Base-by-base conservation (phyloP, 1,140 invertebrate genomes). In the Atopsyche davidsoni region DNA sequence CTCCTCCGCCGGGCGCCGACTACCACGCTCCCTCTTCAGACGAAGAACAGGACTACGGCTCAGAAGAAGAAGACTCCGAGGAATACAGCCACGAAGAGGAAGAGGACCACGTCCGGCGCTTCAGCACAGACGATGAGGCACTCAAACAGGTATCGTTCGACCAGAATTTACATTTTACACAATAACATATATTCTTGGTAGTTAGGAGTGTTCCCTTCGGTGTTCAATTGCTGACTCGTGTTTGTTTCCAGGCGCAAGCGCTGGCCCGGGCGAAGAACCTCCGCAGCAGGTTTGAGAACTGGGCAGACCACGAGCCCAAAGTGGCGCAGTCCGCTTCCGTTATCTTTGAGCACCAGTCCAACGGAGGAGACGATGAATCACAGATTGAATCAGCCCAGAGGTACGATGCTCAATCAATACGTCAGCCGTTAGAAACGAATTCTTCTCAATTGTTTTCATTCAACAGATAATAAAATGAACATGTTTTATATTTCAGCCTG, bases 241-340 rank as follows among this genome's bases (percentile, higher is more conserved):
- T 31, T 31, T 31, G 25, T 9, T 25, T 36, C 55, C 71, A 87
- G 76, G 84, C 86, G n/a, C 80, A 86, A 62, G 84, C 81, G 51
- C 78, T 88, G 10, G 86, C 86, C 14, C 77, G 86, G 53, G 92
- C 94, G 17, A 92, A 87, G 64, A 86, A 87, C 58, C 72, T 97
- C 57, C 79, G 86, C 53, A 88, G 84, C 28, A 92, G 91, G 66
- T 96, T 96, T 73, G 93, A 96, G 68, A 82, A 87, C 59, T 92
- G 92, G 89, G 83, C 89, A 59, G 79, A 79, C 32, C 79, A 80
- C 13, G 85, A 87, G 59, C 80, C 78, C 2, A 78, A 79, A 59
- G 63, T 69, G 2, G 34, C 57, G 50, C 59, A 60, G 11, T 60
- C 63, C 1, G 47, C 61, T 7, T 57, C 57, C 9, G 53, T 59